These are phyloP conservation scores for Parambassis ranga DNA, from an alignment of 2,797 vertebrate genomes.

Conservation along the genomic window DNA sequence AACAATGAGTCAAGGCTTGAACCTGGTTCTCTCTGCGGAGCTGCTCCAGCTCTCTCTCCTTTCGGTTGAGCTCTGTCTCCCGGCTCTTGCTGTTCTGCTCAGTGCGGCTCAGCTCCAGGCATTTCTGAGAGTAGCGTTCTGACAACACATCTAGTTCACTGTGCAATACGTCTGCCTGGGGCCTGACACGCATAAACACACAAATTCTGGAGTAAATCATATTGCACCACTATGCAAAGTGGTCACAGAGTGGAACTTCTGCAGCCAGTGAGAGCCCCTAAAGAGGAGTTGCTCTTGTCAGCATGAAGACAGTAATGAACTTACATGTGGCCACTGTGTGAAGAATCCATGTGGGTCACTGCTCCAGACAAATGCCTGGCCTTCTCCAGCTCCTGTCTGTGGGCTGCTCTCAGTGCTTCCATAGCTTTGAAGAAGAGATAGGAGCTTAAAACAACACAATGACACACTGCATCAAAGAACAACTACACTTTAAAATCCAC, in stretches of 20 bases:
- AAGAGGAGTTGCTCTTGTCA: background rate
- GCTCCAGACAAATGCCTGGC: constrained; percentile 78
- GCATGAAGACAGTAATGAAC: constrained; percentile 35
- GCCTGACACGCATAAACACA: constrained; percentile 72
- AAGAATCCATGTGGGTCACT: constrained; percentile 65
- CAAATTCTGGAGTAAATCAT: constrained; percentile 6
- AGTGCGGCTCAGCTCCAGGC: constrained; percentile 85
- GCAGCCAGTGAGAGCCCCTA: constrained; percentile 4
- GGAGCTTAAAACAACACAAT: background rate
- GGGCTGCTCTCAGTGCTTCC: constrained; percentile 86
- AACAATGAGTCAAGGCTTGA: constrained; percentile 2
- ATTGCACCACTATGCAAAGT: background rate
- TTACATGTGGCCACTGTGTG: constrained; percentile 84
- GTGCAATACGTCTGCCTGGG: constrained; percentile 81
- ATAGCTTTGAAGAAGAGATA: constrained; percentile 78
- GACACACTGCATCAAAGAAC: too few relatives aligned
- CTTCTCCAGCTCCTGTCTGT: constrained; percentile 87
- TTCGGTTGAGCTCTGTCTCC: constrained; percentile 77
- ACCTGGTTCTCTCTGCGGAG: constrained; percentile 94
- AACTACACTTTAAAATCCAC: background rate
- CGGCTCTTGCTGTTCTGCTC: constrained; percentile 81
- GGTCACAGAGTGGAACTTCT: constrained; percentile 22
- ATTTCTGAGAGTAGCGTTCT: constrained; percentile 88
- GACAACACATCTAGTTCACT: constrained; percentile 89
- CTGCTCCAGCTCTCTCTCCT: constrained; percentile 86